These are phyloP conservation scores for Drepana arcuata DNA, from an alignment of 1,140 invertebrate species.

Conservation along the genomic window DNA sequence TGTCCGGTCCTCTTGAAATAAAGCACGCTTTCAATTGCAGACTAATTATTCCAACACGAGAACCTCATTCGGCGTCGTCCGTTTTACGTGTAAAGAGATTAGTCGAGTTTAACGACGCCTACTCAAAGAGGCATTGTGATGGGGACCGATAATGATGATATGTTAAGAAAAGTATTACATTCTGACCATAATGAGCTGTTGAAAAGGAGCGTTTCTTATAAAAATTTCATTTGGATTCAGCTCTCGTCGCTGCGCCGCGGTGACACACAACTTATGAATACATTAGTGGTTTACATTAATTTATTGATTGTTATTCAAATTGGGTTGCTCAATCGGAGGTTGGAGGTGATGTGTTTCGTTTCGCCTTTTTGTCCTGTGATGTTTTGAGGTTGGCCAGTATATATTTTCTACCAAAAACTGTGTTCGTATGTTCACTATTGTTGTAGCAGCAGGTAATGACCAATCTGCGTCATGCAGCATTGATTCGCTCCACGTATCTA, in stretches of 20 bases:
- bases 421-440: slow-evolving; percentile 38
- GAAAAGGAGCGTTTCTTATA: slow-evolving; percentile 61
- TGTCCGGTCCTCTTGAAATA: slow-evolving; percentile 62
- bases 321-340: slow-evolving; percentile 64
- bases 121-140: slow-evolving; percentile 55
- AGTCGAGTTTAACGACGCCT: slow-evolving; percentile 57
- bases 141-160: slow-evolving; percentile 62
- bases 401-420: slow-evolving; percentile 36
- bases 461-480: slow-evolving; percentile 24
- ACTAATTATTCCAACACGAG: slow-evolving; percentile 70
- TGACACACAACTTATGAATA: slow-evolving; percentile 62
- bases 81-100: slow-evolving; percentile 69
- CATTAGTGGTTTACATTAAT: slow-evolving; percentile 63
- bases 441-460: too few relatives aligned
- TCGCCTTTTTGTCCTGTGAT: slow-evolving; percentile 43
- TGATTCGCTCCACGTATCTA: slow-evolving; percentile 38
- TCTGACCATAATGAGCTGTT: slow-evolving; percentile 47
- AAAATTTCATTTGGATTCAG: slow-evolving; percentile 68
- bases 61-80: slow-evolving; percentile 59
- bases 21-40: slow-evolving; percentile 69
- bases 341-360: slow-evolving; percentile 55
- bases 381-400: slow-evolving; percentile 38
- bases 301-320: slow-evolving; percentile 72
- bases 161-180: slow-evolving; percentile 64
- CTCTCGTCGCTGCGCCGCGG: slow-evolving; percentile 40